These are phyloP conservation scores for Onychorhynchus coronatus DNA, from an alignment of 2,113 vertebrate species.

Conservation along the genomic window DNA sequence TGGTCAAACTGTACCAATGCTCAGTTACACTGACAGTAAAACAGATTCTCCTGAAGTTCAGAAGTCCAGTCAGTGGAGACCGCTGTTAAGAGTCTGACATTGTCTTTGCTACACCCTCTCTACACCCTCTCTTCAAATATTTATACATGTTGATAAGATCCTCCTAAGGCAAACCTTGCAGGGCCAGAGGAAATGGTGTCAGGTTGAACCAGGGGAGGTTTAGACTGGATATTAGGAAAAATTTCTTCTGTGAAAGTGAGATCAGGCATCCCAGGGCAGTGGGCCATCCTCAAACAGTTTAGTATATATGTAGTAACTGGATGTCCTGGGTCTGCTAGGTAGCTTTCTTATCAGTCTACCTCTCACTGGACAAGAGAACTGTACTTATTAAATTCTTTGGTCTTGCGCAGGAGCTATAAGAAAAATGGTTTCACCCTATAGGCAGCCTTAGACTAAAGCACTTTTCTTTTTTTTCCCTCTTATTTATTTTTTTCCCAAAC, in stretches of 20 bases:
- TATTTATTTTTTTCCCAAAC: not conserved
- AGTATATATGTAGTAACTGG: not conserved
- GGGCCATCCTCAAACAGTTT: not conserved
- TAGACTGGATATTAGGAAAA: not conserved
- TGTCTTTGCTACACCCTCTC: not conserved
- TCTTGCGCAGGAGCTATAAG: not conserved
- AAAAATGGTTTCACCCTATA: not conserved
- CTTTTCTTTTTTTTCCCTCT: rapidly evolving
- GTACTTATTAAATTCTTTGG: not conserved
- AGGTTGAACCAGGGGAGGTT: not conserved
- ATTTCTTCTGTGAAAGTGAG: not conserved
- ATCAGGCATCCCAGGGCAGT: not conserved
- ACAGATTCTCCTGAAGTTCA: not conserved
- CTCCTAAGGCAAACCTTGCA: not conserved
- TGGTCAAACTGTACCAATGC: not conserved
- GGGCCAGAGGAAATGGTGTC: not conserved
- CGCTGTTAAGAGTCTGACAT: not conserved
- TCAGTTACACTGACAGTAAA: not conserved
- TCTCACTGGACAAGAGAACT: not conserved
- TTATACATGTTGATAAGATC: not conserved
- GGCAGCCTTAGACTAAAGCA: not conserved
- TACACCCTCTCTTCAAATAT: not conserved
- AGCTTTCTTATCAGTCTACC: not conserved
- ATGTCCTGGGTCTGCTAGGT: not conserved
- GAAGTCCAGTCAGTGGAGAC: not conserved